These are phyloP conservation scores for Diploptera punctata DNA, from an alignment of 2,888 invertebrate species.

Conservation along the genomic window DNA sequence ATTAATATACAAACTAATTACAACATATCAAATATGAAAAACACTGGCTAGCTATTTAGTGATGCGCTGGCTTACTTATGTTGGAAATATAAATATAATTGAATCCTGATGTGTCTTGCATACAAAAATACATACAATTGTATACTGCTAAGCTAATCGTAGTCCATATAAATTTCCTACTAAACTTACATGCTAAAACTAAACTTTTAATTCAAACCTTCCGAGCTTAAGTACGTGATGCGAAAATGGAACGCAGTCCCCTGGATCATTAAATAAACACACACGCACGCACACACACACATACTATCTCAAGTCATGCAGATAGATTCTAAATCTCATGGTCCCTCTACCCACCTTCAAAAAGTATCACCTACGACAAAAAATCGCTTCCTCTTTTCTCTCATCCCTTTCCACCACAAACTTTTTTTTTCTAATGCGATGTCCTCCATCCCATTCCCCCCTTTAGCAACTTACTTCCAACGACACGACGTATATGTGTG, in stretches of 20 bases:
- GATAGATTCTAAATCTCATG: conserved; percentile 8
- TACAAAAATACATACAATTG: too few species aligned
- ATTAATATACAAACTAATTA: too few species aligned
- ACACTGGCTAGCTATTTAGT: too few species aligned
- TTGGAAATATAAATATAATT: too few species aligned
- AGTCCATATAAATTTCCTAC: too few species aligned
- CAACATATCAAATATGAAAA: too few species aligned
- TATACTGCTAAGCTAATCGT: too few species aligned
- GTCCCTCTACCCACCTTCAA: neutral
- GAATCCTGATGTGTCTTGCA: too few species aligned
- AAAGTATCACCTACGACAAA: conserved; percentile 10
- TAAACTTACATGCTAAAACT: too few species aligned
- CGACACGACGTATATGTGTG: neutral
- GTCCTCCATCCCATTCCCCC: too few species aligned
- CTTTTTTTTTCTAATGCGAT: neutral
- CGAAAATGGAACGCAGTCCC: neutral
- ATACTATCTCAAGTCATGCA: conserved; percentile 9
- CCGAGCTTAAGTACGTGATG: neutral
- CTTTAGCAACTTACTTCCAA: neutral
- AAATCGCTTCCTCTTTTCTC: neutral
- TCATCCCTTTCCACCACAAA: neutral
- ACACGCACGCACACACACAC: neutral
- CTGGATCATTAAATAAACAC: conserved; percentile 9
- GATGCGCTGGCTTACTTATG: too few species aligned
- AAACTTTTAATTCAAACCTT: too few species aligned